Base-by-base conservation (phyloP, 2,113 vertebrate genomes). In the Neodon shergylaensis region DNA sequence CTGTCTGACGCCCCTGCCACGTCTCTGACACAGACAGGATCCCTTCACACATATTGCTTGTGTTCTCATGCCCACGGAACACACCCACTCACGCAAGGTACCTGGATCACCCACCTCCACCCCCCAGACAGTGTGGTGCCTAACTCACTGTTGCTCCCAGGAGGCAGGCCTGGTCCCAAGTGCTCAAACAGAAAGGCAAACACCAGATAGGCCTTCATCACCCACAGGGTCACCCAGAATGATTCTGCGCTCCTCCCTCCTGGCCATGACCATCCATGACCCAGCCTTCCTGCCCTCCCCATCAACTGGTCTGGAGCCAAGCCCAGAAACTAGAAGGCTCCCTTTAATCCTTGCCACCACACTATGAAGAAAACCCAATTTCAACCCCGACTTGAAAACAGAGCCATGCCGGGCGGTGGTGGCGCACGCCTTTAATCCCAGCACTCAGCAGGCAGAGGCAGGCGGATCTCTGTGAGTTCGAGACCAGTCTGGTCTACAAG, bases 11-110 rank as follows among this genome's bases (percentile, higher is more conserved):
- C 24, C 7, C 10, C 73, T 42, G 85, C 39, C 0, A 16, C 39
- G 1, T 36, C 63, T 5, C 81, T 3, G 31, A 39, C 3, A 2
- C 9, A 0, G 70, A 12, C 52, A 54, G 21, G 61, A 13, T 65
- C 36, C 58, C 21, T 36, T 11, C 42, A 8, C 0, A 3, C 3
- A 47, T 21, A 70, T 2, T 47, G 12, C 65, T 47, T 19, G 0
- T 33, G 36, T 73, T 49, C 26, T 49, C 12, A 17, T n/a, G 44
- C 33, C 72, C 16, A 5, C 24, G 44, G 7, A 2, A 58, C 61
- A 61, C 24, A 19, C 16, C 31, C 63, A 42, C 9, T 31, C 49
- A 42, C 7, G 12, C 16, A 28, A 33, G n/a, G 13, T 63, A 44
- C 26, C 44, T 1, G 1, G 78, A 42, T 52, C 1, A 16, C 52